phyloP scores from a whole-genome alignment of 2,113 vertebrate species.

The Caranx ignobilis region DNA sequence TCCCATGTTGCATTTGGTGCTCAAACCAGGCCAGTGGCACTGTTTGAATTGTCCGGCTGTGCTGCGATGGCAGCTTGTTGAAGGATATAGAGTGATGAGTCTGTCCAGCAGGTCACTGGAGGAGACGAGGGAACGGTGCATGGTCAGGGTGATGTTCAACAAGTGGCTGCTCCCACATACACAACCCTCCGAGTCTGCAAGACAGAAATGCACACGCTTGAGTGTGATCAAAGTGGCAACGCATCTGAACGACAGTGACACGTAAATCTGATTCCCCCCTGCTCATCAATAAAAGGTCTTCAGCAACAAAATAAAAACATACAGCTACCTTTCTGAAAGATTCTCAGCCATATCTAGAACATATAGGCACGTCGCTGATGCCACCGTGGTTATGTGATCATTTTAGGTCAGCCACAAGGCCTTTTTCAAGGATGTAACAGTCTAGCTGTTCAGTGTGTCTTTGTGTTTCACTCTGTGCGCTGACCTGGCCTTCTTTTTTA shows the following conservation, averaged over 20 bases:
- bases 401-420: no score
- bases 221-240: neutral
- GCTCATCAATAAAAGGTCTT: no score
- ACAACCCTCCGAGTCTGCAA: slow-evolving; percentile 91
- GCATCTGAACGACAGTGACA: neutral
- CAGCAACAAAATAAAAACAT: no score
- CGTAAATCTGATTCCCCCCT: neutral
- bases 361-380: no score
- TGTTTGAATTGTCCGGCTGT: slow-evolving; percentile 14
- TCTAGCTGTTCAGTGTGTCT: no score
- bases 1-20: slow-evolving; percentile 33
- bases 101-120: slow-evolving; percentile 92
- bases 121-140: slow-evolving; percentile 93
- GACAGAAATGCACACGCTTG: slow-evolving; percentile 29
- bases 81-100: slow-evolving; percentile 94
- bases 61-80: neutral
- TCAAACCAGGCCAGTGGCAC: slow-evolving; percentile 4
- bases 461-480: no score
- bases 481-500: no score
- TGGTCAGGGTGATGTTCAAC: slow-evolving; percentile 92
- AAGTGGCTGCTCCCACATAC: slow-evolving; percentile 89
- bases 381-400: no score
- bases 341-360: no score
- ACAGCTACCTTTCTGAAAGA: no score
- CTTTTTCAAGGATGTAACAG: no score